Evolutionary conservation across 2,113 vertebrate genomes (phyloP).

Genomic region (Acrocephalus arundinaceus): DNA sequence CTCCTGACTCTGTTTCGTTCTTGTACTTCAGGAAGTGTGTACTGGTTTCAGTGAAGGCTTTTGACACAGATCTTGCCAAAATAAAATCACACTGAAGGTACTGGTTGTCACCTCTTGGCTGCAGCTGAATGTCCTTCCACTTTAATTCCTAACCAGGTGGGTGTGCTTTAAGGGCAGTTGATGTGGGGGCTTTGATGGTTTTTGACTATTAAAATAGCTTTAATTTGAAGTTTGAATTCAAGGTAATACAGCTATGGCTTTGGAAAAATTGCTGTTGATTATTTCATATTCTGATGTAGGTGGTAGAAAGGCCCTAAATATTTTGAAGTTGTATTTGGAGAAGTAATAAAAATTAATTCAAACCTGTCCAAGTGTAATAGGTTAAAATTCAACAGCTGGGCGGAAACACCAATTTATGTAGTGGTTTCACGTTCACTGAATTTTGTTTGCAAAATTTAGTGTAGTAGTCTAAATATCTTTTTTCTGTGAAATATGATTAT

Average conservation of each 20-base stretch:
- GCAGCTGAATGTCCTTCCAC: neutral
- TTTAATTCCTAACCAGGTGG: neutral
- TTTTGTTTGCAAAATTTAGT: too few relatives aligned
- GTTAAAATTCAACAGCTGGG: too few relatives aligned
- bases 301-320: neutral
- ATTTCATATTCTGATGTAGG: neutral
- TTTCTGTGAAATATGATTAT: too few relatives aligned
- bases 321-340: neutral
- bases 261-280: neutral
- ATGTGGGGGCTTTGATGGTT: neutral
- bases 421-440: too few relatives aligned
- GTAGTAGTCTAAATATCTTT: too few relatives aligned
- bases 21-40: neutral
- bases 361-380: neutral
- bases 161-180: neutral
- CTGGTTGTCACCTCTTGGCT: neutral
- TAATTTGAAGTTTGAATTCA: neutral
- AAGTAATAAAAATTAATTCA: neutral
- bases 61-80: neutral
- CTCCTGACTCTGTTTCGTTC: neutral
- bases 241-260: neutral
- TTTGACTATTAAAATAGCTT: neutral
- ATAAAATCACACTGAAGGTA: neutral
- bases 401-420: too few relatives aligned
- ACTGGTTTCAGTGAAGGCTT: neutral